Percentiles rank a stretch among this genome's conserved stretches.
These are phyloP conservation scores for Pelecanoides urinatrix DNA, from an alignment of 2,113 vertebrate genomes.

Conservation along the genomic window DNA sequence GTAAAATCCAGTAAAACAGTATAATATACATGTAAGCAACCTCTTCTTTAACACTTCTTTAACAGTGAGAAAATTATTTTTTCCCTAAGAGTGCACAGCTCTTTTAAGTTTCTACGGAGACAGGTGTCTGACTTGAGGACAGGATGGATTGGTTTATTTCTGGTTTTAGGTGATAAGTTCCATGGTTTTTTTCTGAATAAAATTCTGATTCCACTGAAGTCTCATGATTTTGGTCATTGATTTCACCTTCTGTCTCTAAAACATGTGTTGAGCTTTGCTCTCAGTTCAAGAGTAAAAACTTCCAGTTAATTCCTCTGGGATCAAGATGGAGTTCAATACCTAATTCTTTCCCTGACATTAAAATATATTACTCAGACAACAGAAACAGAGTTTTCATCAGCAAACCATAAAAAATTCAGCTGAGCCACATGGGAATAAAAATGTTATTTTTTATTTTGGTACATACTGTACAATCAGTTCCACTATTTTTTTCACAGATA, in stretches of 20 bases:
- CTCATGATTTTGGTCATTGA: neutral
- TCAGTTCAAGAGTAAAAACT: neutral
- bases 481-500: conserved; percentile 12
- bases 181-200: neutral
- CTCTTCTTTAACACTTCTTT: neutral
- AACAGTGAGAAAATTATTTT: neutral
- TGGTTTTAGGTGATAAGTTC: neutral
- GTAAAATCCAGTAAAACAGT: neutral
- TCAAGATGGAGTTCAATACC: neutral
- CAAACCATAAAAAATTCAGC: neutral
- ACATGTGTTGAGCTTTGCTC: neutral
- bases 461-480: neutral
- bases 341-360: neutral
- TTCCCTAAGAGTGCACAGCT: neutral
- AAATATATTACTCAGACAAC: neutral
- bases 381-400: neutral
- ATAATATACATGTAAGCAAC: neutral
- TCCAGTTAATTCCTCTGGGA: neutral
- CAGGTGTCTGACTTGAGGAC: neutral
- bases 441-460: conserved; percentile 10
- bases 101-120: neutral
- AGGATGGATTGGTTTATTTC: neutral
- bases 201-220: neutral
- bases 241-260: neutral
- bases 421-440: neutral